Evolutionary conservation across 2,888 invertebrate genomes (phyloP), one percentile per base, ranked within the genome.

Genomic region (Hemithea aestivaria): DNA sequence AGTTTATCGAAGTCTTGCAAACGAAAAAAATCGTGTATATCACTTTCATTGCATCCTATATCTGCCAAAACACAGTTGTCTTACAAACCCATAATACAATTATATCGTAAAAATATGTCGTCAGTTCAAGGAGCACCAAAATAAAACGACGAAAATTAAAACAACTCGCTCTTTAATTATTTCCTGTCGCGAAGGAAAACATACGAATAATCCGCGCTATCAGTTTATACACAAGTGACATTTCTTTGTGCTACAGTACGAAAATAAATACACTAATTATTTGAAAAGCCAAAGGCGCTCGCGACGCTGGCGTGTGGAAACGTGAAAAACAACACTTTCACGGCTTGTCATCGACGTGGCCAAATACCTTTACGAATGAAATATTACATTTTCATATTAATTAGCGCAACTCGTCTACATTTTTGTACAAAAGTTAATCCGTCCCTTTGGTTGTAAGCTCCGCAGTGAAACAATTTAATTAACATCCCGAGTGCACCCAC

Each of bases 161-260:
- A 39, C 35, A n/a, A 20, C 25, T 32, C 23, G 25, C 35, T 35
- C 43, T 45, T 56, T 60, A 60, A 62, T 64, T 56, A 54, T 58
- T 62, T 60, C 62, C 58, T 58, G 54, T 49, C 46, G 37, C 21
- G 31, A 34, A 25, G 27, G 38, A 44, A 40, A 35, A 36, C 44
- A 43, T 36, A 39, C 38, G 23, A 39, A 44, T 49, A 32, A 43
- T 36, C 32, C 27, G 28, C 31, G 35, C 36, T 39, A 39, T 42
- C 23, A 26, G 33, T 40, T n/a, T n/a, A 38, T 30, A 32, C 34
- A 30, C 28, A 37, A 28, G 28, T 34, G 42, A 29, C 36, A 30
- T 31, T 42, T 33, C 52, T 52, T 52, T 49, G 52, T 52, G 34
- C 27, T 22, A 21, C 26, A 6, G 22, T 36, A 24, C 32, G 33